Evolutionary conservation across 2,797 vertebrate species (phyloP).

Genomic region (Falco berigora): DNA sequence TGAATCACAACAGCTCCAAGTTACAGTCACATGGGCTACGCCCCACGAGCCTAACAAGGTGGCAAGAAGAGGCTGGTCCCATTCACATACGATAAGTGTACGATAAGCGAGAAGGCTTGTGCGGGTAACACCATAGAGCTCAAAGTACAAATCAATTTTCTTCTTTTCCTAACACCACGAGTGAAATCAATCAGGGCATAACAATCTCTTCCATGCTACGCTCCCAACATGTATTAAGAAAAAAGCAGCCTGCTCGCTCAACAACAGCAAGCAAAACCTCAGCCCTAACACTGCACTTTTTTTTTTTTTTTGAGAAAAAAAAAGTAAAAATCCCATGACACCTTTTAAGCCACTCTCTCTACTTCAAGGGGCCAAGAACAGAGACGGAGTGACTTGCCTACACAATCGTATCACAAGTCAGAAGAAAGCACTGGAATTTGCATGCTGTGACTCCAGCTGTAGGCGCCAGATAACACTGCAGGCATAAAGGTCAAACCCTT

Average conservation of each 20-base stretch:
- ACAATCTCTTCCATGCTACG: not conserved
- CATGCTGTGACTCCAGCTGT: not conserved
- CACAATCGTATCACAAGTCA: not conserved
- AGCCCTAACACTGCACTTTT: not conserved
- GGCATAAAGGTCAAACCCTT: slow-evolving; percentile 41
- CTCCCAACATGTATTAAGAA: not conserved
- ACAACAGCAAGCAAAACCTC: not conserved
- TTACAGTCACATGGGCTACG: not conserved
- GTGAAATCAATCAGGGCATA: slow-evolving; percentile 17
- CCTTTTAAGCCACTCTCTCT: not conserved
- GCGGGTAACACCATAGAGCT: not conserved
- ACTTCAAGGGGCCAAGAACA: not conserved
- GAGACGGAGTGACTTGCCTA: not conserved
- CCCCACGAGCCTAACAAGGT: accelerated
- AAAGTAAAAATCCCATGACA: not conserved
- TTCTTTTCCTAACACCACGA: not conserved
- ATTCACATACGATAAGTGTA: accelerated
- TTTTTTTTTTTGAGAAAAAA: not conserved
- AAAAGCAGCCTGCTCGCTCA: not conserved
- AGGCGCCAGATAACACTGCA: not conserved
- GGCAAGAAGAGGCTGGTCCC: not conserved
- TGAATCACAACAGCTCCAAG: not conserved
- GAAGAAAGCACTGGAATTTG: slow-evolving; percentile 17
- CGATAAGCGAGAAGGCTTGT: not conserved
- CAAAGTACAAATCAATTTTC: slow-evolving; percentile 6